A percentile compares a stretch with the other conserved stretches of the same genome.
Conservation (phyloP, 64 coral and sea anemone species). For the Dendronephthya gigantea region DNA sequence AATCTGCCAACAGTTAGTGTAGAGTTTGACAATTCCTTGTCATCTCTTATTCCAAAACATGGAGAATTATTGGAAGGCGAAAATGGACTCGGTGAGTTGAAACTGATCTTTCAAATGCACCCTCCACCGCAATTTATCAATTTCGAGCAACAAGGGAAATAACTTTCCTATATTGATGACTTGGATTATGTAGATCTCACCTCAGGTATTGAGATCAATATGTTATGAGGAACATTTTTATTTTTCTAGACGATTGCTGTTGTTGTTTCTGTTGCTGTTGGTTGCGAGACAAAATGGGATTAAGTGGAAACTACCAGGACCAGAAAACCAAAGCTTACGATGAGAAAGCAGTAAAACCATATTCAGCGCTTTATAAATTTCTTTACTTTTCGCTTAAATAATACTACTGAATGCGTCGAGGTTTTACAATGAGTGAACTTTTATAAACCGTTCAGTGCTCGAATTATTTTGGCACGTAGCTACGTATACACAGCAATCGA, state of each 20-base stretch:
- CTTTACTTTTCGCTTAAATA: neutral
- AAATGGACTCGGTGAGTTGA: neutral
- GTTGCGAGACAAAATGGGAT: neutral
- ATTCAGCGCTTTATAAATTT: neutral
- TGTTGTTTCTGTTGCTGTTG: neutral
- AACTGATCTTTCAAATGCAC: too few species aligned
- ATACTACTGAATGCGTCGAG: neutral
- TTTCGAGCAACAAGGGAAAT: neutral
- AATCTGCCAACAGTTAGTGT: neutral
- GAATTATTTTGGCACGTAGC: too few species aligned
- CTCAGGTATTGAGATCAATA: too few species aligned
- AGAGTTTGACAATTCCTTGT: neutral
- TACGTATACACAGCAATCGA: too few species aligned
- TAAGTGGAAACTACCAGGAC: neutral
- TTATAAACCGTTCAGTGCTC: neutral
- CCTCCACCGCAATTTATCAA: too few species aligned
- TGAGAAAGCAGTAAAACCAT: neutral
- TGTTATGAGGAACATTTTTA: neutral
- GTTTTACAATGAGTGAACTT: too few species aligned
- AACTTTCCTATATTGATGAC: neutral
- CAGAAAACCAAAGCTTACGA: neutral
- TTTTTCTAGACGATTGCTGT: neutral
- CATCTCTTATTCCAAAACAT: neutral
- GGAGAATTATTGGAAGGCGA: neutral
- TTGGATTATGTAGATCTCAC: neutral